These are phyloP conservation scores for Sakesphorus luctuosus DNA, from an alignment of 2,113 vertebrate species.

Conservation along the genomic window DNA sequence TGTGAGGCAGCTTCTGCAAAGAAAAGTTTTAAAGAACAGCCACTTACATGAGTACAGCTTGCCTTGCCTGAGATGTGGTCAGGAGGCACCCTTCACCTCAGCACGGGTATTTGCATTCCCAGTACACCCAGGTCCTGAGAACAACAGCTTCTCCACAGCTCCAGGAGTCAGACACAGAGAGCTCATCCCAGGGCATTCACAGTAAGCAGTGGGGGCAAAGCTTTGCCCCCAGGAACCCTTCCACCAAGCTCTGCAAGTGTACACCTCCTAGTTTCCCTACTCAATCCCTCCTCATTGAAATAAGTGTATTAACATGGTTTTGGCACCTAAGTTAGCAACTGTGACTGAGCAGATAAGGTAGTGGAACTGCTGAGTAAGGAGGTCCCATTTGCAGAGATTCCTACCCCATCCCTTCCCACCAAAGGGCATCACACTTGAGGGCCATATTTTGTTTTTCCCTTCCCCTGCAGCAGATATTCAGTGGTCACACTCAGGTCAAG, in stretches of 20 bases:
- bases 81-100: neutral
- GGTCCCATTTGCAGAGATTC: neutral
- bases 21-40: neutral
- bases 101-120: rapidly evolving
- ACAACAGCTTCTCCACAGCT: rapidly evolving
- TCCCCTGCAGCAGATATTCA: neutral
- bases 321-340: neutral
- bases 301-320: neutral
- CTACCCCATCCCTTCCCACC: too few species aligned
- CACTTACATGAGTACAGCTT: neutral
- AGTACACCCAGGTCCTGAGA: neutral
- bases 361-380: neutral
- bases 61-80: neutral
- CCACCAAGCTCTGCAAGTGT: neutral
- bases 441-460: neutral
- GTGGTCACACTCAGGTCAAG: neutral
- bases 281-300: neutral
- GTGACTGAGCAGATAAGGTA: neutral
- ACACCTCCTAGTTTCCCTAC: neutral
- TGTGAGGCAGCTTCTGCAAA: neutral
- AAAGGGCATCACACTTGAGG: neutral
- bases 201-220: neutral
- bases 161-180: neutral
- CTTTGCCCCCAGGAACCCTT: neutral
- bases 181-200: neutral